Base-by-base conservation (phyloP, 2,113 vertebrate species). In the Paedocypris sp. region DNA sequence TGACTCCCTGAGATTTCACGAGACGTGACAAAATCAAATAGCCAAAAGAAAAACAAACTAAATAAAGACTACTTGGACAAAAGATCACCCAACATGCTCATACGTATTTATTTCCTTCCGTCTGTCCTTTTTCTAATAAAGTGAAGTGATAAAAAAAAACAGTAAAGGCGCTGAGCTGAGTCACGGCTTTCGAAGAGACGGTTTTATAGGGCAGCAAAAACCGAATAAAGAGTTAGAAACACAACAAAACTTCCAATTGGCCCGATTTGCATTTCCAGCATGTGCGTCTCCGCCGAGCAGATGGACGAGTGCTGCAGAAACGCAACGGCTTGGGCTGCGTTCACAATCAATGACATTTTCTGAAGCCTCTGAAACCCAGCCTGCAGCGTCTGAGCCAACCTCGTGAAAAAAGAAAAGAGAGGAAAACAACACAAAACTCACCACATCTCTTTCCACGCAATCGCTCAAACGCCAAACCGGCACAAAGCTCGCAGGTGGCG, bases 221-320 rank as follows among this genome's bases (percentile, higher is more conserved):
- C 15, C 10, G 16, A 38, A 16, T n/a, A 54, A 32, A 26, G 19
- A 36, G 19, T 25, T 25, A 9, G 8, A 10, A 56, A 56, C 3
- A 36, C n/a, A 23, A 52, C 12, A 36, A 36, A 35, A 36, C 7
- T 3, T 41, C 32, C 23, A 10, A 9, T 22, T 54, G 26, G 18
- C 10, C 6, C 23, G 36, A 41, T 56, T 41, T 41, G 52, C 52
- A 56, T 56, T 56, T 56, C 41, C 33, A 54, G 13, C 33, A 26
- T 39, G 51, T 38, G 26, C 26, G 13, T 52, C 36, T 16, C 23
- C 23, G n/a, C 16, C 2, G 36, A 56, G 23, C 52, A 56, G 52
- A 56, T 56, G 52, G 52, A 13, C 5, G 15, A 6, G 25, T n/a
- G 35, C 52, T 29, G 39, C 18, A 12, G 41, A 23, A 56, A 56